These are phyloP conservation scores for Ammospiza maritima DNA, from an alignment of 2,797 vertebrate species.

Conservation along the genomic window DNA sequence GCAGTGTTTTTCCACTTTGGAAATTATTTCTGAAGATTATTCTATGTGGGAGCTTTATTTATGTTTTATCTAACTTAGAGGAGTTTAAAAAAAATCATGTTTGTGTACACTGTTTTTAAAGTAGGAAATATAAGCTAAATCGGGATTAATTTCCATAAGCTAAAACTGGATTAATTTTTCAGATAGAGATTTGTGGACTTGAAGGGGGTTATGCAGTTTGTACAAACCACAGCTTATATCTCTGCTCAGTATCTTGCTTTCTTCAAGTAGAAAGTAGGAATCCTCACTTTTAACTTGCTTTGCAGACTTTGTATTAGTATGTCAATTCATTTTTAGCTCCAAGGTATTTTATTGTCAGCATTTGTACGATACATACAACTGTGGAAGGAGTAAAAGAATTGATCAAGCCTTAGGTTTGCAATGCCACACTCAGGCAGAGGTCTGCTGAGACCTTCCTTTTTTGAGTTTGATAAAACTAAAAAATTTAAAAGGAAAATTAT, in stretches of 20 bases:
- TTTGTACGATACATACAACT: not conserved
- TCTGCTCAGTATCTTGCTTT: not conserved
- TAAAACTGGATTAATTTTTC: constrained; percentile 39
- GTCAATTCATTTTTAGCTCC: not conserved
- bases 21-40: not conserved
- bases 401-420: not conserved
- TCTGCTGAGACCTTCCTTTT: not conserved
- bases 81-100: not conserved
- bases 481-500: not conserved
- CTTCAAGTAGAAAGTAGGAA: not conserved
- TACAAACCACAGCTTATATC: not conserved
- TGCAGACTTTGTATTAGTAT: not conserved
- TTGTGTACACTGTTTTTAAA: not conserved
- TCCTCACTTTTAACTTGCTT: not conserved
- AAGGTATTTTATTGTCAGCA: not conserved
- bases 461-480: not conserved
- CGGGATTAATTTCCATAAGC: not conserved
- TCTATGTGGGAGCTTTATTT: not conserved
- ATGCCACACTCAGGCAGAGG: not conserved
- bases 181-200: not conserved
- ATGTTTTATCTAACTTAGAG: not conserved
- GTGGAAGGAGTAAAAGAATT: not conserved
- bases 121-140: not conserved
- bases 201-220: not conserved
- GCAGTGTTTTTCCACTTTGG: not conserved